Base-by-base conservation (phyloP, 2,888 invertebrate genomes). In the Masnerella sp. region DNA sequence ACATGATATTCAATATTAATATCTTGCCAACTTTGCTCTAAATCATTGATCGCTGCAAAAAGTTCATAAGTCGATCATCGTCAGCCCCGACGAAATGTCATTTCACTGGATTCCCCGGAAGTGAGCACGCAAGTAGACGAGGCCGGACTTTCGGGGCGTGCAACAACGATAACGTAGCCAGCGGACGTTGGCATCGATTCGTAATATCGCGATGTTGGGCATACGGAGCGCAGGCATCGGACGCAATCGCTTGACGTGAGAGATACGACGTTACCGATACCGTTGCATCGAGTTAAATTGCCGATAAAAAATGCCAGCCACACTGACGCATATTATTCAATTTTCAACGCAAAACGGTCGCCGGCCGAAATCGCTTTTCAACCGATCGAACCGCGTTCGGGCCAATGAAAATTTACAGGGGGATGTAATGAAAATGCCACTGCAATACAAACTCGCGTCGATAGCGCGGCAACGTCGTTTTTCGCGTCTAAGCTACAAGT, bases 111-210 rank as follows among this genome's bases (percentile, higher is more conserved):
- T 71, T 59, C 54, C 40, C 61, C 54, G 61, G 72, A 67, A 61
- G 72, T 59, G 65, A 72, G 32, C 52, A 65, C 45, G 65, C 71
- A 49, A 72, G 72, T 40, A 54, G 62, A 72, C 22, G 61, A 61
- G 49, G 25, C 58, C 54, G 56, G 61, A 75, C 70, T 75, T 70
- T 47, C 64, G 58, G 70, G 52, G 47, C 40, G 38, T 5, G 49
- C 58, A 40, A 42, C 40, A 52, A 47, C 61, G 75, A 73, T 74
- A 76, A 67, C 70, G 59, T 36, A 56, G 51, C 51, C 70, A 61
- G 18, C 72, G 67, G 73, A 54, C 64, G 54, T 73, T 73, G 62
- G 42, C 58, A 75, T 75, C 69, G 73, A 75, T 75, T 73, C 61
- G 69, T 49, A 67, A 73, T 74, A 69, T 69, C 69, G 42, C 34